Evolutionary conservation across 2,888 invertebrate species (phyloP).

Genomic region (Neoaliturus tenellus): DNA sequence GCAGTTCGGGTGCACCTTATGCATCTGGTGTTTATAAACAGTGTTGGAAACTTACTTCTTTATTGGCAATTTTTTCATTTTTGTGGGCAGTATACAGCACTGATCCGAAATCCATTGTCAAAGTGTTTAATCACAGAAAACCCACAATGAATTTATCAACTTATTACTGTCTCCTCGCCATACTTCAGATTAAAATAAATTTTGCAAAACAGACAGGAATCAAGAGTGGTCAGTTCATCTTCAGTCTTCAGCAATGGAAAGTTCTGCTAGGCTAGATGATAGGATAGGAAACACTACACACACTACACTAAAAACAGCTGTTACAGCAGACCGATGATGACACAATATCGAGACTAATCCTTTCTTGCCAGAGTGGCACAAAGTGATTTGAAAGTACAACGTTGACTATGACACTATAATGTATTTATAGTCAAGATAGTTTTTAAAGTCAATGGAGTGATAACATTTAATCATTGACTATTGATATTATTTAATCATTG

Average conservation of each 20-base stretch:
- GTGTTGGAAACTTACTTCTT: slow-evolving; percentile 68
- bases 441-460: no score
- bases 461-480: no score
- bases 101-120: slow-evolving; percentile 78
- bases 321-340: neutral
- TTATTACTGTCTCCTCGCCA: neutral
- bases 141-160: neutral
- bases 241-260: slow-evolving; percentile 21
- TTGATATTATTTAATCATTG: no score
- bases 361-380: slow-evolving; percentile 4
- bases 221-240: neutral
- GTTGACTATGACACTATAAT: no score
- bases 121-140: neutral
- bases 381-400: neutral
- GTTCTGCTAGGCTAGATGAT: neutral
- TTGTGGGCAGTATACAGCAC: slow-evolving; percentile 78
- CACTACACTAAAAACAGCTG: neutral
- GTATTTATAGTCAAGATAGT: no score
- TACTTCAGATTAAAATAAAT: neutral
- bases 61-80: slow-evolving; percentile 73
- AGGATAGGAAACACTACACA: neutral
- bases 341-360: no score
- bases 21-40: neutral
- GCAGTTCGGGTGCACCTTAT: no score
- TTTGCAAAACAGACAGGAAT: neutral